Conservation (phyloP, 2,888 invertebrate genomes). For the Ormia ochracea region DNA sequence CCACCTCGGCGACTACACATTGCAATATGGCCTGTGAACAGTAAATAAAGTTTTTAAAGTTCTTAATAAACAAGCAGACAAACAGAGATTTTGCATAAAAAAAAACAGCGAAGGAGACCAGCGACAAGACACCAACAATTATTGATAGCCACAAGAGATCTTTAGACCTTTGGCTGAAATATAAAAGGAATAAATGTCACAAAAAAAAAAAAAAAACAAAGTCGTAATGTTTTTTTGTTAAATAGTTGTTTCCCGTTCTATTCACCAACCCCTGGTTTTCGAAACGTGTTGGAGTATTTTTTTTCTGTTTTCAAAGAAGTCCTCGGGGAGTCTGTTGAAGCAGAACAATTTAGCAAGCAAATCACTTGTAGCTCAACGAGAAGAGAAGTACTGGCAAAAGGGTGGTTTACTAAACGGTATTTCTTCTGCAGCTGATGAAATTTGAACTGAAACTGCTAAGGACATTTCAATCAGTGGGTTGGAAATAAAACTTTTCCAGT, state of each 20-base stretch:
- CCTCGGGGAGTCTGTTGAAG: conserved; percentile 11
- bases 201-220: too few relatives aligned
- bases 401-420: not conserved
- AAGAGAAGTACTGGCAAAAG: not conserved
- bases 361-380: not conserved
- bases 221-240: too few relatives aligned
- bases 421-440: not conserved
- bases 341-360: conserved; percentile 21
- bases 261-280: not conserved
- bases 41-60: not conserved
- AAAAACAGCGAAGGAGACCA: not conserved
- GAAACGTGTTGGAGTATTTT: not conserved
- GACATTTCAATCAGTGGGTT: too few relatives aligned
- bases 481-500: too few relatives aligned
- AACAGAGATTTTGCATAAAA: not conserved
- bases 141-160: conserved; percentile 26
- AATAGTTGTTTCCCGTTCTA: not conserved
- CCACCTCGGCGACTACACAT: not conserved
- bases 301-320: conserved; percentile 2
- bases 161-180: not conserved
- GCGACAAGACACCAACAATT: not conserved
- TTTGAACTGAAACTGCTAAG: too few relatives aligned
- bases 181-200: not conserved
- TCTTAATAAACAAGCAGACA: not conserved
- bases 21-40: not conserved